Base-by-base conservation (phyloP, 2,113 vertebrate genomes). In the Spilogale gracilis region DNA sequence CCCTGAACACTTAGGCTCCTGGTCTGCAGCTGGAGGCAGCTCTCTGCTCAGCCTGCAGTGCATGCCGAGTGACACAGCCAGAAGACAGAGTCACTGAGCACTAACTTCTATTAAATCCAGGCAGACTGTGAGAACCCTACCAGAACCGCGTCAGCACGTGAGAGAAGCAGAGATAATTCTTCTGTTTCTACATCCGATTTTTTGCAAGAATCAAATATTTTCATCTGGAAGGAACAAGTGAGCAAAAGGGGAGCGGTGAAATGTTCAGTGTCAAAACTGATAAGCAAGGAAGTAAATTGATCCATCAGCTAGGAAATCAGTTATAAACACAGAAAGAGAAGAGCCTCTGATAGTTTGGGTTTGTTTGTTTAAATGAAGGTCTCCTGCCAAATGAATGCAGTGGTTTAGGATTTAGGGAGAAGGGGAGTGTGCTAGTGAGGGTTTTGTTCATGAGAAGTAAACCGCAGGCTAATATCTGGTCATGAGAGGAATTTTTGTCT, bases 1-100 rank as follows among this genome's bases (percentile, higher is more conserved):
- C 93, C 96, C 96, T 92, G 81, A 32, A 96, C 32, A 12, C 96
- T 76, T 69, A 95, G 88, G 87, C 71, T 95, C 63, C 79, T 97
- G 90, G 95, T 87, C 98, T 98, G 98, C 98, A 98, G 97, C 97
- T 98, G 98, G 84, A 98, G 96, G 98, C 98, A 97, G 98, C 92
- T 96, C 95, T 93, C 45, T 86, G 76, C 87, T 90, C 92, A 85
- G 86, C 88, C 76, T 69, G 89, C 95, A 78, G 63, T 2, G 61
- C 95, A 60, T 2, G 61, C 95, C 76, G 93, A 95, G 96, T 61
- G 97, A 78, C 96, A 98, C 97, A 96, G 94, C 91, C 90, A 98
- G 83, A 84, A 93, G 88, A 83, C 83, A 90, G 87, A 5, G 0
- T 54, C 96, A 96, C 92, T 48, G 94, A 93, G 61, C 69, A 38